Evolutionary conservation across 2,797 vertebrate species (phyloP).

Genomic region (Linurgus olivaceus): DNA sequence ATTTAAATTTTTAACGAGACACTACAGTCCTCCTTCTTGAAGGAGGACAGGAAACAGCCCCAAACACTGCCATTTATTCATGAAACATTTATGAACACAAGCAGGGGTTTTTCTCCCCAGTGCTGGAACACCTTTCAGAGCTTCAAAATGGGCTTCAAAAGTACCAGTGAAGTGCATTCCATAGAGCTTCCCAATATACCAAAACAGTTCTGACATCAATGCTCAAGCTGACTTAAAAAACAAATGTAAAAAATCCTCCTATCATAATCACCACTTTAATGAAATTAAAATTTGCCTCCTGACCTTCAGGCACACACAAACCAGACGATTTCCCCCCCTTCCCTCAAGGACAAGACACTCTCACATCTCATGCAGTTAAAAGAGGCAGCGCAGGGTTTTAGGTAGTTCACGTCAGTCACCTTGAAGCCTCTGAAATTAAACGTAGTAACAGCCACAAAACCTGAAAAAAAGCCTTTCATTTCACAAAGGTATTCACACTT

Average conservation of each 20-base stretch:
- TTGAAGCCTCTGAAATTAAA: slow-evolving; percentile 29
- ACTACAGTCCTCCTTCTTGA: neutral
- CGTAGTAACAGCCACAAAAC: neutral
- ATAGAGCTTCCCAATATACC: neutral
- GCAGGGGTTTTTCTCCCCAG: neutral
- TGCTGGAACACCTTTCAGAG: neutral
- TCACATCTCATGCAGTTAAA: neutral
- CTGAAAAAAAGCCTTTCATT: neutral
- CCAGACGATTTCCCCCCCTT: neutral
- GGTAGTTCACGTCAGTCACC: neutral
- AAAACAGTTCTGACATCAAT: neutral
- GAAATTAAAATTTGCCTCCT: neutral
- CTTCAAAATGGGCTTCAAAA: neutral
- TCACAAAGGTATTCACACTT: slow-evolving; percentile 1
- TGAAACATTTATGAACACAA: neutral
- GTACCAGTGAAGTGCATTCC: neutral
- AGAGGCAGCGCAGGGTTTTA: slow-evolving; percentile 1
- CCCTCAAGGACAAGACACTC: neutral
- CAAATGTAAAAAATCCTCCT: neutral
- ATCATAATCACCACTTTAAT: neutral
- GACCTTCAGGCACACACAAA: neutral
- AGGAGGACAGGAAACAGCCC: neutral
- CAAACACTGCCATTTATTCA: neutral
- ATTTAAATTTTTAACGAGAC: neutral
- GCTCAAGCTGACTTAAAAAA: neutral